These are phyloP conservation scores for Mallotus villosus DNA, from an alignment of 2,797 vertebrate species.

Conservation along the genomic window DNA sequence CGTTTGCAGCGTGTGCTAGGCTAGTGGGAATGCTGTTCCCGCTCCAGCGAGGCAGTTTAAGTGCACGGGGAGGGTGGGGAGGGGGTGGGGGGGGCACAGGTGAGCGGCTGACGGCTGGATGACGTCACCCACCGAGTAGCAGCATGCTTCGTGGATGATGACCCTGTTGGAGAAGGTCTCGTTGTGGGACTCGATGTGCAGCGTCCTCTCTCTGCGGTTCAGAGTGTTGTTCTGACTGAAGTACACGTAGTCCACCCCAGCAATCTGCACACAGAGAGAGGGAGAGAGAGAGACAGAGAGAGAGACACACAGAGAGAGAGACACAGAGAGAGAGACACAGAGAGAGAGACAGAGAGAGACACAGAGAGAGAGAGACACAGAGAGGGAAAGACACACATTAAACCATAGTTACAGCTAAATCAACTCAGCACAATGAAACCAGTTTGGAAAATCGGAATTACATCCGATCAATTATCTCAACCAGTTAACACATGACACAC, in stretches of 20 bases:
- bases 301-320: background rate
- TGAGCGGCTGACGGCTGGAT: too few relatives aligned
- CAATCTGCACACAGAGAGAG: conserved; percentile 77
- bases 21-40: too few relatives aligned
- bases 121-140: background rate
- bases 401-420: background rate
- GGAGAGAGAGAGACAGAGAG: conserved; percentile 11
- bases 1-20: too few relatives aligned
- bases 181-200: conserved; percentile 95
- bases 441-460: too few relatives aligned
- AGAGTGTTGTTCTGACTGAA: conserved; percentile 95
- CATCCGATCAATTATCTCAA: too few relatives aligned
- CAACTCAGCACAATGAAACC: background rate
- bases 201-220: conserved; percentile 88
- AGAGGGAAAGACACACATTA: background rate
- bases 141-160: conserved; percentile 90
- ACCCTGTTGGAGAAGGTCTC: conserved; percentile 96
- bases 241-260: conserved; percentile 95
- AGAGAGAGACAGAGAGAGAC: background rate
- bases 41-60: too few relatives aligned
- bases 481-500: background rate
- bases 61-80: too few relatives aligned
- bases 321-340: background rate
- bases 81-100: too few relatives aligned
- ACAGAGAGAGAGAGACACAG: too few relatives aligned